Evolutionary conservation across 2,888 invertebrate genomes (phyloP).

Genomic region (Lysandra bellargus): DNA sequence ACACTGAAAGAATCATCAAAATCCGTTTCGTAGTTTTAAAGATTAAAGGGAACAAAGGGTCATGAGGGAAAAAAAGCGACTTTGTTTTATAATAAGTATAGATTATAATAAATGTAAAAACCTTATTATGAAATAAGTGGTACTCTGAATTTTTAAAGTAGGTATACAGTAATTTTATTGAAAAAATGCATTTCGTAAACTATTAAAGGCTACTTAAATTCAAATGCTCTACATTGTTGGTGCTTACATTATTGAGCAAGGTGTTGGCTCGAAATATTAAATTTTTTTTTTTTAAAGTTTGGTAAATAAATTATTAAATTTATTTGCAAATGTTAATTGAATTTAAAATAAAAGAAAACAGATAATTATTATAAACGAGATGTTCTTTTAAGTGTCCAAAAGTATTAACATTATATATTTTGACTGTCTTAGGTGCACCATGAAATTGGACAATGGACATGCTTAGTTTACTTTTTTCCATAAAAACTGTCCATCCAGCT

Average conservation of each 20-base stretch:
- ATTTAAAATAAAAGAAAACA: background rate
- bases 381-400: too few species aligned
- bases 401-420: too few species aligned
- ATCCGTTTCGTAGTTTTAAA: too few species aligned
- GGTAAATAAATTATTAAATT: background rate
- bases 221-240: background rate
- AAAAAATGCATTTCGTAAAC: background rate
- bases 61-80: too few species aligned
- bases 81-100: too few species aligned
- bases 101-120: background rate
- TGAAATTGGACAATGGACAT: too few species aligned
- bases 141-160: too few species aligned
- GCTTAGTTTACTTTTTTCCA: too few species aligned
- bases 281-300: background rate
- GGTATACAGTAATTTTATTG: background rate
- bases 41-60: too few species aligned
- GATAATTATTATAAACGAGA: background rate
- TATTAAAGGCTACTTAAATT: background rate
- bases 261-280: background rate
- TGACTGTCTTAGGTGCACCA: too few species aligned
- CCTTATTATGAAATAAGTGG: background rate
- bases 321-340: background rate
- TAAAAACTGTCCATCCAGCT: too few species aligned
- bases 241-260: background rate
- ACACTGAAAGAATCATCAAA: too few species aligned